Conservation (phyloP, 2,113 vertebrate species). For the Epinephelus lanceolatus region DNA sequence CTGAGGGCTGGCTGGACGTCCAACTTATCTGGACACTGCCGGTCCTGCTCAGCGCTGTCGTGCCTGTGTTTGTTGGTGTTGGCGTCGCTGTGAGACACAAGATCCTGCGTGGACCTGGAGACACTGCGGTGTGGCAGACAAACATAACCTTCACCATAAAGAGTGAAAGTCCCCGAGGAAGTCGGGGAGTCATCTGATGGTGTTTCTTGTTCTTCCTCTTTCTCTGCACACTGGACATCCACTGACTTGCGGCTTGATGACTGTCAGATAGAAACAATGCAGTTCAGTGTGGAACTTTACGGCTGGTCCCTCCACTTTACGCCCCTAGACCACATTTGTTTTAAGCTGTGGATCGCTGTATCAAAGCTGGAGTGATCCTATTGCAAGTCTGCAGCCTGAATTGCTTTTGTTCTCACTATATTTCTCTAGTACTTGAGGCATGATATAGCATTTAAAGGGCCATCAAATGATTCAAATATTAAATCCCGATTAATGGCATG, state of each 20-base stretch:
- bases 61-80: neutral
- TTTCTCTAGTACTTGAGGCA: no score
- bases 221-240: neutral
- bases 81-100: neutral
- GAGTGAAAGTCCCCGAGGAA: neutral
- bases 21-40: neutral
- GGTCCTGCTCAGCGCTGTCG: slow-evolving; percentile 1
- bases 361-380: no score
- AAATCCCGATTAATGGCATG: no score
- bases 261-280: neutral
- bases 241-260: neutral
- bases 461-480: no score
- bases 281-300: neutral
- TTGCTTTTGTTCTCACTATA: no score
- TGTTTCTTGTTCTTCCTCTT: neutral
- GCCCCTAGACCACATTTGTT: no score
- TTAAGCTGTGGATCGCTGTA: no score
- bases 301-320: neutral
- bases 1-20: neutral
- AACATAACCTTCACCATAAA: slow-evolving; percentile 47
- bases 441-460: no score
- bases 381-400: no score
- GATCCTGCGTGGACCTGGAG: slow-evolving; percentile 63
- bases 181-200: neutral
- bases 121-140: slow-evolving; percentile 47